Base-by-base conservation (phyloP, 2,113 vertebrate genomes). In the Paramormyrops kingsleyae region DNA sequence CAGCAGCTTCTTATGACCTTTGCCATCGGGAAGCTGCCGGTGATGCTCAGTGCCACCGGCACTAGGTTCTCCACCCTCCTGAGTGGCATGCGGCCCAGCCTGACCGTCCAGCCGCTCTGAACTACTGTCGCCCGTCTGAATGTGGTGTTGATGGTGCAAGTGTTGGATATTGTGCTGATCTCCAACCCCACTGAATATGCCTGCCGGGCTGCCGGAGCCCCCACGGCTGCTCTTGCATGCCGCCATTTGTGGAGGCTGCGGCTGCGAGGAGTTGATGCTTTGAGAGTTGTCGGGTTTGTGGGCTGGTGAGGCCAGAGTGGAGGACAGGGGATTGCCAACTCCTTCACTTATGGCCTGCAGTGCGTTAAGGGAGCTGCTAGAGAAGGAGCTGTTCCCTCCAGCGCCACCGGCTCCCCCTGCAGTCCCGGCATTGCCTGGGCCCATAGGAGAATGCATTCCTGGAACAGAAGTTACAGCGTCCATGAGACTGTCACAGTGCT, bases 271-370 rank as follows among this genome's bases (percentile, higher is more conserved):
- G 93, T 94, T 97, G 93, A 98, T 94, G 87, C 96, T 98, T 53
- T 97, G 97, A 80, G 97, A 97, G 91, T 95, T 97, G 92, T 99
- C 99, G 8, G 97, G 52, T 91, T 97, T 99, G 92, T 98, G 96
- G 62, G 96, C 96, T 0, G 98, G 97, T 9, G 99, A 99, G 89
- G 97, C 97, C 91, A 99, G 96, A 0, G 98, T 96, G 8, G 98
- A 98, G 56, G 97, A 93, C 90, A 99, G 95, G 3, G 98, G 97
- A 87, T 97, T 99, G 62, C 99, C 99, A 87, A 99, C 97, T 0
- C 99, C 98, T 90, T 99, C 99, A 86, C 99, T 99, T 89, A 99
- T 99, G 91, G 99, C 99, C 94, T 99, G 99, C 87, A 99, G 97
- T 90, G 99, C 99, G 80, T 98, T 99, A 83, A 99, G 96, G 6